Evolutionary conservation across 2,113 vertebrate genomes (phyloP), one percentile per base, ranked within the genome.

Genomic region (Oncorhynchus clarkii): DNA sequence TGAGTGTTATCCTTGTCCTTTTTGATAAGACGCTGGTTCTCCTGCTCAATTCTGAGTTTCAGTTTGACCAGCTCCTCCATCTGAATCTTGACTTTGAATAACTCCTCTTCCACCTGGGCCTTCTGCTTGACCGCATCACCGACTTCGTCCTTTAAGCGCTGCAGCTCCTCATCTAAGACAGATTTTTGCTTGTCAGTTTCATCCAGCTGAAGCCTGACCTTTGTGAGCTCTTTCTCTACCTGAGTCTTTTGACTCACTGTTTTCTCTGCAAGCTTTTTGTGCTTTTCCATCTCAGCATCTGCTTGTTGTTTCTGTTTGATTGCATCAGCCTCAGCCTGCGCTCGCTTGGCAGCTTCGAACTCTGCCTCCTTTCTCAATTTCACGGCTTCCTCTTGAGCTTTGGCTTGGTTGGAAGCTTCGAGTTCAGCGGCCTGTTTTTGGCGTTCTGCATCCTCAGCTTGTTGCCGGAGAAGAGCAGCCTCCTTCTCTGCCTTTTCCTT

Each of bases 61-160:
- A 98, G 93, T 85, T 97, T 97, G 18, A 95, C 85, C 20, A 99
- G 92, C 88, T 99, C 97, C 86, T 99, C 97, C 97, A 99, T 96
- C 85, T 99, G 98, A 85, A 97, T 93, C 9, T 95, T 96, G 5
- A 99, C 94, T 6, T 96, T 96, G 77, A 97, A 93, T 9, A 99
- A 94, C 70, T 99, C 97, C 34, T 97, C 96, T 75, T 99, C 97
- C 45, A 95, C 97, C 74, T 96, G 96, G 14, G 89, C 88, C 85
- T 94, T 96, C 89, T 98, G 97, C 69, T 92, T 94, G n/a, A 96
- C 87, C 0, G 97, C 96, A 0, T 98, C 97, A 0, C 90, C 91
- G 16, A 96, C 97, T 87, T 99, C 97, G 0, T 96, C 95, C 87
- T 99, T 99, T 34, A 99, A 93, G 24, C 97, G 96, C 84, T 96